phyloP scores from a whole-genome alignment of 2,113 vertebrate genomes.

The Danionella cerebrum region DNA sequence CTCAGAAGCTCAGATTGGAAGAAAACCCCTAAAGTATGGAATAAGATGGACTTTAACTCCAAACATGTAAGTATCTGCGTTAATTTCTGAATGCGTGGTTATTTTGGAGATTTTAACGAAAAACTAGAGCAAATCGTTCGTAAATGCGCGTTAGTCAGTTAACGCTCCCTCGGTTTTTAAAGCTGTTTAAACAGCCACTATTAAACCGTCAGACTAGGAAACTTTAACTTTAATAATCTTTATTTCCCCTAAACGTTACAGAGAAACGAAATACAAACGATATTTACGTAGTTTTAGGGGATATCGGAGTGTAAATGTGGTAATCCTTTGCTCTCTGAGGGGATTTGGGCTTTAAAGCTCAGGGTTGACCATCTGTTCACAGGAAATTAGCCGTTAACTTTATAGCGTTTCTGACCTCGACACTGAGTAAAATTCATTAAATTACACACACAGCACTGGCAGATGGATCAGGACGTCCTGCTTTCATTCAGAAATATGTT shows the following conservation, averaged over 20 bases:
- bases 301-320: not conserved
- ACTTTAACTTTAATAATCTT: not conserved
- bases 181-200: not conserved
- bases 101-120: not conserved
- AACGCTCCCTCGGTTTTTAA: not conserved
- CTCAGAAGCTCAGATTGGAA: not conserved
- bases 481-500: not conserved
- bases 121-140: not conserved
- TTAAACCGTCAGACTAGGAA: not conserved
- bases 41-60: not conserved
- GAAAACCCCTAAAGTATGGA: not conserved
- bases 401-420: no score
- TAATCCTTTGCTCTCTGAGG: not conserved
- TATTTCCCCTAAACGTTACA: no score
- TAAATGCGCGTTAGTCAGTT: not conserved
- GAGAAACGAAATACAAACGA: not conserved
- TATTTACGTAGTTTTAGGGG: not conserved
- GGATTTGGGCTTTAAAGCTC: constrained; percentile 2
- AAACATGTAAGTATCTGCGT: not conserved
- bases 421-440: not conserved
- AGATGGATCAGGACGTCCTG: not conserved
- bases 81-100: not conserved
- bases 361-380: not conserved
- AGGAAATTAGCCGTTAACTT: not conserved
- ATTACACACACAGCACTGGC: not conserved